These are phyloP conservation scores for Sebastes hopkinsi DNA, from an alignment of 2,797 vertebrate species.

Conservation along the genomic window DNA sequence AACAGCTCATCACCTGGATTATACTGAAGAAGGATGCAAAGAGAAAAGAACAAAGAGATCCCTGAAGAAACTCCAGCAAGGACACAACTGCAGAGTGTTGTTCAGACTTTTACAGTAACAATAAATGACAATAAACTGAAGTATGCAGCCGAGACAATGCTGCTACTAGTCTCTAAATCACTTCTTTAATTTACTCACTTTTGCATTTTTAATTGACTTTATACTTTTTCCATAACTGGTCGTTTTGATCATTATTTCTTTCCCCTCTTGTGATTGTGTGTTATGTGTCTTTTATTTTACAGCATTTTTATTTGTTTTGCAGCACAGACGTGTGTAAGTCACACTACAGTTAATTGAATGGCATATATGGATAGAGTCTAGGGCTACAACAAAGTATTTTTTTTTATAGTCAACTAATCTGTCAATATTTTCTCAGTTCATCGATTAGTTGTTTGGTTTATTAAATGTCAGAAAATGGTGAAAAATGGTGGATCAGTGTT, in stretches of 20 bases:
- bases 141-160: not conserved
- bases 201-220: not conserved
- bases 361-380: not conserved
- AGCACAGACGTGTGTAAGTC: not conserved
- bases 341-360: not conserved
- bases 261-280: too few relatives aligned
- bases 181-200: not conserved
- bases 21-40: not conserved
- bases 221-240: not conserved
- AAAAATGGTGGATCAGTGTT: too few relatives aligned
- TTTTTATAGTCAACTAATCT: too few relatives aligned
- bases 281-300: not conserved
- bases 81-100: not conserved
- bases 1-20: not conserved
- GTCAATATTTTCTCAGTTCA: accelerated
- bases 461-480: too few relatives aligned
- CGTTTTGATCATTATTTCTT: not conserved
- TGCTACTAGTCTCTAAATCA: too few relatives aligned
- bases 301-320: not conserved
- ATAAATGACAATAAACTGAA: not conserved
- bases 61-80: not conserved
- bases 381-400: too few relatives aligned
- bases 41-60: not conserved
- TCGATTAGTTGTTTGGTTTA: too few relatives aligned
- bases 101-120: not conserved